These are phyloP conservation scores for Enteromius thamalakanensis DNA, from an alignment of 2,797 vertebrate species.

Conservation along the genomic window DNA sequence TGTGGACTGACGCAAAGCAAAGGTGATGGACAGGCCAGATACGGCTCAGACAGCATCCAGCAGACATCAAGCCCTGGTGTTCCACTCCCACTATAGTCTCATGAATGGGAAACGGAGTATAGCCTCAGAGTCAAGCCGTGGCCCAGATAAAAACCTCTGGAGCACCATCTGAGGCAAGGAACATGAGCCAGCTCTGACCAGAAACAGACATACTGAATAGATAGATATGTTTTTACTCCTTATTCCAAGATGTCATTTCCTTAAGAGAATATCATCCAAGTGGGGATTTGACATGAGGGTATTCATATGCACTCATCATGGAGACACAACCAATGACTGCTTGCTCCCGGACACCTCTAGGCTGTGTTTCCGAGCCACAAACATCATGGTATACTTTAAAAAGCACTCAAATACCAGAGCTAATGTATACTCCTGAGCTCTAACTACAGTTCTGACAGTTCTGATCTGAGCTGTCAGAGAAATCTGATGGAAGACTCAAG, in stretches of 20 bases:
- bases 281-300: conserved; percentile 16
- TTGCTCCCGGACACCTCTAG: background rate
- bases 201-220: conserved; percentile 14
- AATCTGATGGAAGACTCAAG: conserved; percentile 17
- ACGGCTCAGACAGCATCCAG: conserved; percentile 36
- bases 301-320: conserved; percentile 16
- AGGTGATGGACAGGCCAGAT: conserved; percentile 46
- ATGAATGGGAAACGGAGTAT: conserved; percentile 46
- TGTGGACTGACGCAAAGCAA: conserved; percentile 18
- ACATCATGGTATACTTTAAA: conserved; percentile 26
- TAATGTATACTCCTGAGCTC: conserved; percentile 12
- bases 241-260: conserved; percentile 11
- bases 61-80: conserved; percentile 17
- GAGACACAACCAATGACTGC: conserved; percentile 6
- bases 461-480: conserved; percentile 20
- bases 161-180: conserved; percentile 8
- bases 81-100: conserved; percentile 31
- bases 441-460: conserved; percentile 15
- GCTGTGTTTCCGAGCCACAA: conserved; percentile 22
- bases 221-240: conserved; percentile 24
- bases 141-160: conserved; percentile 33
- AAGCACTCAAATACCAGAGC: conserved; percentile 20
- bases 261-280: conserved; percentile 17
- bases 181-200: conserved; percentile 16
- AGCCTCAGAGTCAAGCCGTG: background rate